Base-by-base conservation (phyloP, 2,888 invertebrate species). In the Aricia artaxerxes region DNA sequence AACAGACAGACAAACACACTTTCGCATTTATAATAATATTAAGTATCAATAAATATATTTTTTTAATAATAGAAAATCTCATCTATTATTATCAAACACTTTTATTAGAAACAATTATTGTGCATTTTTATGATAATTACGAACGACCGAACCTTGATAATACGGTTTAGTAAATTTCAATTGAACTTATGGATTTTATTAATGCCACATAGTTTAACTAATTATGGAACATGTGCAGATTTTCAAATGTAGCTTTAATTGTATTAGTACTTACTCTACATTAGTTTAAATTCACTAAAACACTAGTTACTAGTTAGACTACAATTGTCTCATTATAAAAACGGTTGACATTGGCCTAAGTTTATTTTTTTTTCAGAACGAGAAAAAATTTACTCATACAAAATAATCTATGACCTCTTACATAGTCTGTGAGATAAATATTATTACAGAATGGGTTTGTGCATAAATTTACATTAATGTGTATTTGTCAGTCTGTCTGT, bases 381-480 rank as follows among this genome's bases (percentile, higher is more conserved):
- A 53, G 40, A 75, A 44, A 49, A 75, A 44, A 75, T 49, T 24
- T 49, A 5, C 75, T 49, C 2, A 16, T 53, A 75, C 75, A 44
- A 16, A 49, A 31, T 24, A 75, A n/a, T 44, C 11, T 24, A 49
- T 57, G 76, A 76, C 76, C 76, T 76, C 35, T 76, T 11, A 57
- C 76, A 57, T 35, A 53, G 44, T 31, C 35, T 76, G 76, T 35
- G 76, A 57, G 76, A 57, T 76, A 76, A 76, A 76, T 76, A 75
- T 75, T 49, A 31, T 75, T 49, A 75, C 75, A 76, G 35, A 76
- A 24, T 49, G 57, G 57, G 31, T 57, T 49, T 53, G 76, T 31
- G 57, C 53, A 76, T 76, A 76, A 76, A 76, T 76, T 57, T 53
- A 53, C 75, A 75, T 75, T 75, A 49, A 49, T 75, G 75, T 75